Conservation (phyloP, 2,888 invertebrate genomes). For the Apamea sordens region DNA sequence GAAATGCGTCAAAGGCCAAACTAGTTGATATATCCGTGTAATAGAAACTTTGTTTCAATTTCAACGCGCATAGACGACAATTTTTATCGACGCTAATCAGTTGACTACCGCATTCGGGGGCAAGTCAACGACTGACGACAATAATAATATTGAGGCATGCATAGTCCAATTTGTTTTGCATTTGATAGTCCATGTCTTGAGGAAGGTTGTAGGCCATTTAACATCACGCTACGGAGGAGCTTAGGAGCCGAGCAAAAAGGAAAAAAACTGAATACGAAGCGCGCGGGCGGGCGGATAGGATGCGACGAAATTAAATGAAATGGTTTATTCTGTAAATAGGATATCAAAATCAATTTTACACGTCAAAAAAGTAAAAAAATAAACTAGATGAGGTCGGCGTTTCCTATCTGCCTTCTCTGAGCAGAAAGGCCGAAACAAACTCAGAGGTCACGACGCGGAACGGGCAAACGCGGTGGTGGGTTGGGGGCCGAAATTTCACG, state of each 20-base stretch:
- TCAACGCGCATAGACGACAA: background rate
- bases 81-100: background rate
- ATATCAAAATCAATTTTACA: too few species aligned
- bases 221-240: background rate
- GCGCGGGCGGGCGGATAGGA: background rate
- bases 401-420: too few species aligned
- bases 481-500: background rate
- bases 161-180: background rate
- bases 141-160: background rate
- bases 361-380: too few species aligned
- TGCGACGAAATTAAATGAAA: background rate
- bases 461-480: background rate
- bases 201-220: background rate
- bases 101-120: slow-evolving; percentile 4
- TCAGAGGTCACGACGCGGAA: too few species aligned
- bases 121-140: background rate
- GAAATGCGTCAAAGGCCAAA: slow-evolving; percentile 30
- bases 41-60: background rate
- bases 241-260: background rate
- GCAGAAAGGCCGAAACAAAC: too few species aligned
- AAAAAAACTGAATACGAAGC: background rate
- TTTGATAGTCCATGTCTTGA: background rate
- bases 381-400: too few species aligned
- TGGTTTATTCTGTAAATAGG: too few species aligned
- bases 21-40: slow-evolving; percentile 8